Evolutionary conservation across 2,888 invertebrate genomes (phyloP).

Genomic region (Tachina fera): DNA sequence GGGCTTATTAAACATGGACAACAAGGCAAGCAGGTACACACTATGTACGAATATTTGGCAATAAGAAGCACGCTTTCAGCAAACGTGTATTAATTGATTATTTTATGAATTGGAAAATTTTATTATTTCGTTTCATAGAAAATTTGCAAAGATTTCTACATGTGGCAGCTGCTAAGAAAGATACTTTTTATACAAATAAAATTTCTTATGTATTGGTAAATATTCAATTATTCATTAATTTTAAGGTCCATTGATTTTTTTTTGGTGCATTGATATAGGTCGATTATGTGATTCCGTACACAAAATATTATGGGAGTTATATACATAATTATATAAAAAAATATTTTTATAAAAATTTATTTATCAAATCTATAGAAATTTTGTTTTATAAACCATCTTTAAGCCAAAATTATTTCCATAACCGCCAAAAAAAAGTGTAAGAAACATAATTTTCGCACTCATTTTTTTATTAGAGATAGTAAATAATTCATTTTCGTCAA

Average conservation of each 20-base stretch:
- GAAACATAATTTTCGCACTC: no score
- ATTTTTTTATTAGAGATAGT: no score
- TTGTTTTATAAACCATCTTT: no score
- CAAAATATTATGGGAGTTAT: no score
- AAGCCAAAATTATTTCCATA: no score
- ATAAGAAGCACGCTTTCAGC: conserved; percentile 64
- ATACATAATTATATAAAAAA: no score
- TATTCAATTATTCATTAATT: conserved; percentile 45
- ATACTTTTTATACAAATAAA: conserved; percentile 18
- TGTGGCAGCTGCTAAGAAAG: conserved; percentile 43
- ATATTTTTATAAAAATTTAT: no score
- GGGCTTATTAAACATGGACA: neutral
- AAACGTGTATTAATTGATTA: conserved; percentile 46
- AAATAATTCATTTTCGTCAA: no score
- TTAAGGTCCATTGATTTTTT: neutral
- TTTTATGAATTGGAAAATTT: conserved; percentile 11
- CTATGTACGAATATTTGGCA: neutral
- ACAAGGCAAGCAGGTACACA: conserved; percentile 41
- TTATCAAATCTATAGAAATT: no score
- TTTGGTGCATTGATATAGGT: neutral
- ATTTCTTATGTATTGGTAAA: conserved; percentile 42
- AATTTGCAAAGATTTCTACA: conserved; percentile 42
- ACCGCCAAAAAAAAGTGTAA: no score
- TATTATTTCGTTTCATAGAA: neutral
- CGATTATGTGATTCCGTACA: neutral